Base-by-base conservation (phyloP, 2,113 vertebrate species). In the Okapia johnstoni region DNA sequence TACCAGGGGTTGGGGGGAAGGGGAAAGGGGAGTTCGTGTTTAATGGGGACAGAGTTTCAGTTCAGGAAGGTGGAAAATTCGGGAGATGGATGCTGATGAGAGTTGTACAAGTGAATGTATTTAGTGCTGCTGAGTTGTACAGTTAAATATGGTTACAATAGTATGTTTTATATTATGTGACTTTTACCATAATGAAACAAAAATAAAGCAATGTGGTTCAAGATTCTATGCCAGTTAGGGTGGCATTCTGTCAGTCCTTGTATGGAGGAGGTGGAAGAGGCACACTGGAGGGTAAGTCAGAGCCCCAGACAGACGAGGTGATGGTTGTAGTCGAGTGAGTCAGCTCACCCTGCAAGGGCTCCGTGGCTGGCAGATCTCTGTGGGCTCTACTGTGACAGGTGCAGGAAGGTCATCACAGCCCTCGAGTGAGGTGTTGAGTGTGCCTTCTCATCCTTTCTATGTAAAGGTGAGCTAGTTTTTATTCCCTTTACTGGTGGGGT, bases 381-480 rank as follows among this genome's bases (percentile, higher is more conserved):
- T 6, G 30, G 43, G 28, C 43, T 46, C 58, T 52, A 4, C 0
- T 30, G 28, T 15, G 9, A 57, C 23, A 14, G 23, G 6, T 33
- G 50, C 23, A 57, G 21, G 28, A 40, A 36, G 2, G 8, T 46
- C 15, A 46, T 19, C 7, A 0, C 1, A 26, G 43, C 43, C 70
- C 17, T 4, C 1, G 26, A n/a, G 21, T 13, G 2, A 55, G 84
- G 28, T 28, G 28, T 52, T 30, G 28, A 14, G 5, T 1, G 2
- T 70, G 15, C 7, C 2, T 13, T 26, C 40, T 28, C 2, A 21
- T 48, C 36, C 76, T 9, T 76, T 36, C 66, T 61, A 26, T 1
- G 1, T 6, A n/a, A 76, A 87, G 30, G 54, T 23, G 43, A 94
- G 25, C 28, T 61, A 60, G 23, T 50, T 73, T 81, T 81, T 85